Evolutionary conservation across 2,888 invertebrate species (phyloP), one percentile per base, ranked within the genome.

Genomic region (Aspidiotus destructor): DNA sequence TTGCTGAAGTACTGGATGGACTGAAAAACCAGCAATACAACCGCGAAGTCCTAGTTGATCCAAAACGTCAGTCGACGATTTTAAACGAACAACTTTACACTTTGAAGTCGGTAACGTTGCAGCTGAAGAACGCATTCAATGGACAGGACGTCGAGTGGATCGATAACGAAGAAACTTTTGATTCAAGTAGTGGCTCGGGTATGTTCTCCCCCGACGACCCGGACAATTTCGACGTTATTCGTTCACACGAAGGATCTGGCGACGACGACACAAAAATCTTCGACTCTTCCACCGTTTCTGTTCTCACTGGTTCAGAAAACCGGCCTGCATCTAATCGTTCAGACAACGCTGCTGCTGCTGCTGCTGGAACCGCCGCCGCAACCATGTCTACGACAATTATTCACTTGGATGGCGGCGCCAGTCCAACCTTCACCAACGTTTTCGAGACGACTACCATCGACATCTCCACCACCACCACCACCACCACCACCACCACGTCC

Each of bases 121-220:
- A 90, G 75, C 81, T 97, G 71, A 85, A 88, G 75, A 89, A 88
- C 75, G 96, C 96, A 0, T 92, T 88, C 79, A 92, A 92, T 75
- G 96, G 95, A 0, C 84, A 88, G 73, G 93, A 95, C 75, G 93
- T 95, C 44, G 90, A 92, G 74, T 92, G 91, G 91, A 81, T 82
- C 60, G 87, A 87, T 73, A 81, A 80, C 74, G 83, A 70, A 15
- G 84, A 71, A 62, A 62, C 72, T 57, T 71, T 67, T 53, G 63
- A 62, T 40, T 69, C 65, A 42, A 60, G 68, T 2, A 71, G 70
- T 55, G 70, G 71, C 58, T 60, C 67, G 40, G 71, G 71, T 7
- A 74, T 74, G 52, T 77, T 76, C 7, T 77, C 77, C 69, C 77
- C 76, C 72, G 78, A 78, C 70, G 76, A 77, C 44, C 76, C 76